Conservation (phyloP, 2,113 vertebrate species). For the Microcebus jonahi region DNA sequence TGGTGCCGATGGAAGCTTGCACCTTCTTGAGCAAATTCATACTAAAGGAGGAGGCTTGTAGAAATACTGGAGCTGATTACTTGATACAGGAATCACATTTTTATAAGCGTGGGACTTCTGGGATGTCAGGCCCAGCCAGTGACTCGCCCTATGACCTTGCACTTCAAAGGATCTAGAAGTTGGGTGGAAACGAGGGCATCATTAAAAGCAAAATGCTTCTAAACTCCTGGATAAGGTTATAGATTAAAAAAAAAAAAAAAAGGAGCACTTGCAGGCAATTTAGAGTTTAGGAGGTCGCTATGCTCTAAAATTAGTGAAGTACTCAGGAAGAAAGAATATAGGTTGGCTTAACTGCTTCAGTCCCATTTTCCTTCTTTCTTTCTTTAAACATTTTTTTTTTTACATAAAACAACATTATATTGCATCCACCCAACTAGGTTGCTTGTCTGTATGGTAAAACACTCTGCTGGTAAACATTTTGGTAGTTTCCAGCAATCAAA, state of each 20-base stretch:
- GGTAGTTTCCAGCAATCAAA: background rate
- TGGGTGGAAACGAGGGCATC: constrained; percentile 48
- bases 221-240: constrained; percentile 55
- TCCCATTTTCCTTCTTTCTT: constrained; percentile 45
- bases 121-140: background rate
- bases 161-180: background rate
- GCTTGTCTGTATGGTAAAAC: background rate
- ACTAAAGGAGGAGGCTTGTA: background rate
- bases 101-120: background rate
- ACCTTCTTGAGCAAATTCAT: background rate
- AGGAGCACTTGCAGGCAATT: background rate
- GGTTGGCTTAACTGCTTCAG: constrained; percentile 62
- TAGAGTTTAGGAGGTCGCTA: constrained; percentile 22
- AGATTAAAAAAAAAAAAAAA: background rate
- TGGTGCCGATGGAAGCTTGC: background rate
- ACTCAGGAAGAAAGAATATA: constrained; percentile 59
- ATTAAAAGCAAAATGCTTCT: constrained; percentile 25
- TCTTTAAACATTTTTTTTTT: background rate
- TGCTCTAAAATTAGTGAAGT: constrained; percentile 63
- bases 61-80: background rate
- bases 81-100: background rate
- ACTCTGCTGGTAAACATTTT: background rate
- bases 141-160: background rate
- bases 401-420: constrained; percentile 10
- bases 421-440: background rate